Evolutionary conservation across 1,140 invertebrate species (phyloP).

Genomic region (Mesaphorura yosii): DNA sequence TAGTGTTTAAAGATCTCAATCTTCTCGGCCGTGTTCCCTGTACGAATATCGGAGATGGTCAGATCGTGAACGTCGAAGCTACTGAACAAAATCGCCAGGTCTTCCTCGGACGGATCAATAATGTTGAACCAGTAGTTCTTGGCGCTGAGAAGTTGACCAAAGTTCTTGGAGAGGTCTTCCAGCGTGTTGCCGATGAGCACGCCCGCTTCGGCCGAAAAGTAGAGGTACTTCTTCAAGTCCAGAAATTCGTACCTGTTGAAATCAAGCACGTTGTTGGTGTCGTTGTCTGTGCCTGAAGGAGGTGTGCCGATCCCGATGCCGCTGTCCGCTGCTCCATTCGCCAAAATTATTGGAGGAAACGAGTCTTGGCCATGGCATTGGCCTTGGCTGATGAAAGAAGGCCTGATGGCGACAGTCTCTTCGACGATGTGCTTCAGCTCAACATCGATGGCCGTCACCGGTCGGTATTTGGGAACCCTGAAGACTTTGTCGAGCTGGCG

Average conservation of each 20-base stretch:
- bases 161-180: background rate
- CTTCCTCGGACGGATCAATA: background rate
- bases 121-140: background rate
- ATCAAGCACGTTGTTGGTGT: too few relatives aligned
- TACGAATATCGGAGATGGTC: background rate
- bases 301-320: too few relatives aligned
- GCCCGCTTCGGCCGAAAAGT: background rate
- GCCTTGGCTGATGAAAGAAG: too few relatives aligned
- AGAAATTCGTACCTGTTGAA: background rate
- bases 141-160: background rate
- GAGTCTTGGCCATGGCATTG: too few relatives aligned
- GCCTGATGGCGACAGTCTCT: too few relatives aligned
- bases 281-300: too few relatives aligned
- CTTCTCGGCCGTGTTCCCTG: background rate
- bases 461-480: too few relatives aligned
- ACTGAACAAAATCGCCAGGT: background rate
- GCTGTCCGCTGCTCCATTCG: too few relatives aligned
- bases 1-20: constrained; percentile 1
- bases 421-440: too few relatives aligned
- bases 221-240: background rate
- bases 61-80: background rate
- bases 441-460: too few relatives aligned
- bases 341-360: too few relatives aligned
- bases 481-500: too few relatives aligned
- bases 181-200: background rate